Conservation (phyloP, 2,113 vertebrate species). For the Cheirogaleus medius region DNA sequence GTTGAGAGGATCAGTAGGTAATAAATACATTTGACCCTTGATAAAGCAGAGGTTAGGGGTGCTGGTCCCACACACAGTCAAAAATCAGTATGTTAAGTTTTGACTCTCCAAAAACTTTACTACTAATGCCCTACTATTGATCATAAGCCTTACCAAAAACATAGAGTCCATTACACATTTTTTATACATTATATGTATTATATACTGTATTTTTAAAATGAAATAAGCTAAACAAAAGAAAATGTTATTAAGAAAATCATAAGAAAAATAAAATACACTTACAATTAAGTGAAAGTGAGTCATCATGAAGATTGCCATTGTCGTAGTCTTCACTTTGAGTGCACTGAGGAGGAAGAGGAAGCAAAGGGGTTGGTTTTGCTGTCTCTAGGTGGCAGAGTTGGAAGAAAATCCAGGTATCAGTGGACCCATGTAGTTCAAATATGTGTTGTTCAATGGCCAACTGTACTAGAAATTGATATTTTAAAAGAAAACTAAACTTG, state of each 20-base stretch:
- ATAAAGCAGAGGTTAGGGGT: background rate
- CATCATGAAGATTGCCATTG: background rate
- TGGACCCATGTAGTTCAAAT: background rate
- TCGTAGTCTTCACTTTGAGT: fast-evolving
- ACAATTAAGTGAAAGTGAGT: background rate
- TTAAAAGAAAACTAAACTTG: background rate
- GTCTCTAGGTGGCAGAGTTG: background rate
- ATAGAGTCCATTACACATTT: background rate
- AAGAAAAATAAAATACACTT: background rate
- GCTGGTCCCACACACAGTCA: background rate
- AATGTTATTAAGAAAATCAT: background rate
- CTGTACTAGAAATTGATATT: background rate
- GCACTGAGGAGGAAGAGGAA: background rate
- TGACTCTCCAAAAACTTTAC: background rate
- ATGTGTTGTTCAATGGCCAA: background rate
- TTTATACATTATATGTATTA: background rate
- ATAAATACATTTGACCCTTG: background rate
- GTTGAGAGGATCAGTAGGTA: background rate
- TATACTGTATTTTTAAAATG: background rate
- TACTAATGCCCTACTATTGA: background rate
- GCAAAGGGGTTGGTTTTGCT: background rate
- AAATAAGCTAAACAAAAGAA: background rate
- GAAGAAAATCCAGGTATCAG: background rate
- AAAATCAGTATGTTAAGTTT: background rate
- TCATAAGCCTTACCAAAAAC: background rate